Base-by-base conservation (phyloP, 30 jellyfish, hydroid and myxozoan species). In the Catostylus mosaicus region DNA sequence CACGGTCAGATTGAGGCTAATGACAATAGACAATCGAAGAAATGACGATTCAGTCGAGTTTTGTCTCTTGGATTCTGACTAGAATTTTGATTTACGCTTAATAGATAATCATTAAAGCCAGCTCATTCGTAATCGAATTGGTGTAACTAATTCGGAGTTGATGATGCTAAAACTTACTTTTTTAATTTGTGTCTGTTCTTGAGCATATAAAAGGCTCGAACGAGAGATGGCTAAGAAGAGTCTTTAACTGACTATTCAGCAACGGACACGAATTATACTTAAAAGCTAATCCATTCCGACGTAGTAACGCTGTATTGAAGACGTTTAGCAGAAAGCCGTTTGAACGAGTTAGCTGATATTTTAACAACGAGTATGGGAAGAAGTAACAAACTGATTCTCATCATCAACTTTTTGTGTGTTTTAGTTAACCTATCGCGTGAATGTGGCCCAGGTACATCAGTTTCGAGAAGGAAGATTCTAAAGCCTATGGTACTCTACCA, bases 401-500 rank as follows among this genome's bases (percentile, higher is more conserved):
- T 23, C 33, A 19, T 60, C 12, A 3, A 22, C 54, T 26, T 33
- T 47, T 32, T 46, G 51, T 47, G 34, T 37, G 24, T 32, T 6
- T 33, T 34, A 20, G 50, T 46, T 1, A 54, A 30, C 52, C 3
- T 57, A n/a, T 77, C 88, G 9, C 88, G 30, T 18, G 66, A 77
- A 37, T 77, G 88, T 57, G 88, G 88, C 26, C 66, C 88, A 11
- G 88, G 88, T 2, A 78, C 88, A 51, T 56, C 88, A 0, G 43
- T 61, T 40, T 77, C 88, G 27, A 56, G 88, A 9, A 11, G 67
- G 3, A 77, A 59, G 67, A 62, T 60, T 0, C n/a, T 57, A 72
- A 81, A 67, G 77, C 91, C 91, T 11, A 81, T 81, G 91, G 83
- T 67, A 8, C 57, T 81, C 66, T 48, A 66, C 84, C 85, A 81